Percentiles rank a stretch among this genome's conserved stretches.
These are phyloP conservation scores for Pristionchus japonicus DNA, from an alignment of 2,888 invertebrate species.

Conservation along the genomic window DNA sequence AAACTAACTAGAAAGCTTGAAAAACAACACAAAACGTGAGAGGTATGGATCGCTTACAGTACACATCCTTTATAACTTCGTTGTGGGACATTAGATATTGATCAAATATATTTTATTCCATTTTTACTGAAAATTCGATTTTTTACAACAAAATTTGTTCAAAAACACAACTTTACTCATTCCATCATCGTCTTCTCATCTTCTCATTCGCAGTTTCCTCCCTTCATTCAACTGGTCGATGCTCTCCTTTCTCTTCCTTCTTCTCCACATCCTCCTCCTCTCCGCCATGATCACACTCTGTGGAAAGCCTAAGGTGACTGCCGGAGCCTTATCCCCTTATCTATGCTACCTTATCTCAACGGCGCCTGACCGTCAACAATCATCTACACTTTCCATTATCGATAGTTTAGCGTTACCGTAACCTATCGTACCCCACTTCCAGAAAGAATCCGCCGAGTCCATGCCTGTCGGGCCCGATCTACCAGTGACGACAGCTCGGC, in stretches of 20 bases:
- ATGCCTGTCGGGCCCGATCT: background rate
- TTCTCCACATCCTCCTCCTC: slow-evolving; percentile 1
- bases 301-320: background rate
- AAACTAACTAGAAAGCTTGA: too few relatives aligned
- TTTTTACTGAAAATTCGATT: background rate
- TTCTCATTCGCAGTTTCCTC: background rate
- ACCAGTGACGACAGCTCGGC: background rate
- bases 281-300: background rate
- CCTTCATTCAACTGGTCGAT: background rate
- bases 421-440: background rate
- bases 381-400: background rate
- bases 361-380: too few relatives aligned
- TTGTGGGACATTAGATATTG: background rate
- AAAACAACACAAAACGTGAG: too few relatives aligned
- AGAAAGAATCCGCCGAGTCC: background rate
- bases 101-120: background rate
- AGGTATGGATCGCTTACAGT: background rate
- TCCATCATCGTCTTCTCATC: background rate
- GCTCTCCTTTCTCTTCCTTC: background rate
- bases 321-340: too few relatives aligned
- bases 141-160: background rate
- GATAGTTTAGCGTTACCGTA: background rate
- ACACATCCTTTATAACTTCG: background rate
- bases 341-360: too few relatives aligned
- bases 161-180: background rate